Evolutionary conservation across 2,113 vertebrate genomes (phyloP).

Genomic region (Chauna torquata): DNA sequence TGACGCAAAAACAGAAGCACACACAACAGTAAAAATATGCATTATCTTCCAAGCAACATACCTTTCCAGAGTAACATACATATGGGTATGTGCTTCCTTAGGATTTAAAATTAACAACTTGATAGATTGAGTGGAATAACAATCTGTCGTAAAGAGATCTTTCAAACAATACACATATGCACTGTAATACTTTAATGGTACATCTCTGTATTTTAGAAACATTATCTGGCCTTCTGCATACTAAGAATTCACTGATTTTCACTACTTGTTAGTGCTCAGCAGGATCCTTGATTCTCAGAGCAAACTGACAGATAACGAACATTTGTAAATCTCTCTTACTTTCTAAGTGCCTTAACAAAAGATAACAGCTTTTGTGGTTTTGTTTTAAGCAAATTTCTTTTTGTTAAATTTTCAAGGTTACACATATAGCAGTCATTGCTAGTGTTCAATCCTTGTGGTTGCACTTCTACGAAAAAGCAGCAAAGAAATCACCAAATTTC

Average conservation of each 20-base stretch:
- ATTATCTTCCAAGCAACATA: conserved; percentile 48
- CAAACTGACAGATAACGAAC: background rate
- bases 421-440: background rate
- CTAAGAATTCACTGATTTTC: conserved; percentile 49
- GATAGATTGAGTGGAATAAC: conserved; percentile 46
- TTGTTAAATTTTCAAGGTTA: background rate
- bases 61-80: conserved; percentile 39
- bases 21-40: conserved; percentile 39
- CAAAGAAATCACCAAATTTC: background rate
- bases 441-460: background rate
- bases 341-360: background rate
- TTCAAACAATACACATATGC: conserved; percentile 47
- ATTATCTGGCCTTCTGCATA: conserved; percentile 35
- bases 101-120: conserved; percentile 66
- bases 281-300: background rate
- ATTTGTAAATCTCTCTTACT: conserved; percentile 30
- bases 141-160: conserved; percentile 36
- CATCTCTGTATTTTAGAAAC: conserved; percentile 36
- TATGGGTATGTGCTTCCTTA: conserved; percentile 49
- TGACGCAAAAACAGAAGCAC: background rate
- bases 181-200: conserved; percentile 47
- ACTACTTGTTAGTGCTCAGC: conserved; percentile 20
- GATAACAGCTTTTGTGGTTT: background rate
- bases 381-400: background rate
- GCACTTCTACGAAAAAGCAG: background rate